Evolutionary conservation across 2,888 invertebrate species (phyloP).

Genomic region (Calliopum simillimum): DNA sequence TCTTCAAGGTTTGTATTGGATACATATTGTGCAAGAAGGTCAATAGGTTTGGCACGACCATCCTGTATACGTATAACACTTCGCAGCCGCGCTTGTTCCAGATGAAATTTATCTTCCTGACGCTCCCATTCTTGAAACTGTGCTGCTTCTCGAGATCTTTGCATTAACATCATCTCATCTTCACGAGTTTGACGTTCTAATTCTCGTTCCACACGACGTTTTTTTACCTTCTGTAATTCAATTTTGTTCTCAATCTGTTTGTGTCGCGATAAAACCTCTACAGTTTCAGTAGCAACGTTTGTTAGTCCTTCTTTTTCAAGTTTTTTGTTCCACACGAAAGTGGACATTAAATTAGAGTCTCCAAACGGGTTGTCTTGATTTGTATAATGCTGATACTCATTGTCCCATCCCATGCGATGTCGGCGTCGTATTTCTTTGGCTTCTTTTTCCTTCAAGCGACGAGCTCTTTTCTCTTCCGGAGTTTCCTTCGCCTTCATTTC

Average conservation of each 20-base stretch:
- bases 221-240: conserved; percentile 95
- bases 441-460: conserved; percentile 90
- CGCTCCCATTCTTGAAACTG: conserved; percentile 94
- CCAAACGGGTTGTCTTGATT: conserved; percentile 99
- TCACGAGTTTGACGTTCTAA: conserved; percentile 85
- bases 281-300: conserved; percentile 80
- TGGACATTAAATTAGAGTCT: conserved; percentile 92
- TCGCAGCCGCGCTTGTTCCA: conserved; percentile 93
- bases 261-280: conserved; percentile 84
- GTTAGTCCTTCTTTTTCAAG: conserved; percentile 91
- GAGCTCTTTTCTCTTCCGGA: conserved; percentile 90
- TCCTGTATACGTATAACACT: conserved; percentile 97
- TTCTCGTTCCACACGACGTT: conserved; percentile 89
- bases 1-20: conserved; percentile 90
- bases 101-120: conserved; percentile 97
- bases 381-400: conserved; percentile 95
- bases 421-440: conserved; percentile 88
- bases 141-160: conserved; percentile 89
- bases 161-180: conserved; percentile 85
- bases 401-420: conserved; percentile 97
- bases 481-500: conserved; percentile 90
- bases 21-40: conserved; percentile 95
- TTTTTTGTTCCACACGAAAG: conserved; percentile 98
- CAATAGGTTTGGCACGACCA: conserved; percentile 97
- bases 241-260: conserved; percentile 92